phyloP scores from a whole-genome alignment of 2,113 vertebrate genomes.

The Pandion haliaetus region DNA sequence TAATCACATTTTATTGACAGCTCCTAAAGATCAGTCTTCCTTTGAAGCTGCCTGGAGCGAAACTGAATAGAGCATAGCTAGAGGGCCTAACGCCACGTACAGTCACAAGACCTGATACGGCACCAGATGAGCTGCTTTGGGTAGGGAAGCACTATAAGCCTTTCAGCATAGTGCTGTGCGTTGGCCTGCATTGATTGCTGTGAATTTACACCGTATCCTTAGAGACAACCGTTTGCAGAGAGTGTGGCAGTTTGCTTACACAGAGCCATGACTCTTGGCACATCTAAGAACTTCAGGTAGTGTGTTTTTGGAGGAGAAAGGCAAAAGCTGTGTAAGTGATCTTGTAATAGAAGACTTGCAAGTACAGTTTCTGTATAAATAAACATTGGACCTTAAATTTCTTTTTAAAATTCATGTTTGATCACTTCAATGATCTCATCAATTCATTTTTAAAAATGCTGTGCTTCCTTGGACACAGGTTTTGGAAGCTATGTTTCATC shows the following conservation, averaged over 20 bases:
- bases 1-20: constrained; percentile 37
- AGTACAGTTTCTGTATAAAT: not conserved
- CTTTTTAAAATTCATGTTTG: not conserved
- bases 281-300: not conserved
- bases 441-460: not conserved
- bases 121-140: not conserved
- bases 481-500: not conserved
- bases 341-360: not conserved
- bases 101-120: not conserved
- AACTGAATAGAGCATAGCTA: fast-evolving
- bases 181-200: not conserved
- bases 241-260: not conserved
- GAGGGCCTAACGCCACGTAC: not conserved
- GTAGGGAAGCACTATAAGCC: not conserved
- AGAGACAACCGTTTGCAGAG: not conserved
- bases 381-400: not conserved
- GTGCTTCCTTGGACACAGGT: not conserved
- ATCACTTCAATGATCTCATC: not conserved
- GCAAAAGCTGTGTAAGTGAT: not conserved
- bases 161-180: not conserved
- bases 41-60: not conserved
- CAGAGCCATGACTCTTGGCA: not conserved
- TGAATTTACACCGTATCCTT: not conserved
- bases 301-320: not conserved
- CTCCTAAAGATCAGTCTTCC: constrained; percentile 15